A percentile compares a stretch with the other conserved stretches of the same genome.
These are phyloP conservation scores for Panagrolaimus sp. DNA, from an alignment of 1,140 invertebrate species.

Conservation along the genomic window DNA sequence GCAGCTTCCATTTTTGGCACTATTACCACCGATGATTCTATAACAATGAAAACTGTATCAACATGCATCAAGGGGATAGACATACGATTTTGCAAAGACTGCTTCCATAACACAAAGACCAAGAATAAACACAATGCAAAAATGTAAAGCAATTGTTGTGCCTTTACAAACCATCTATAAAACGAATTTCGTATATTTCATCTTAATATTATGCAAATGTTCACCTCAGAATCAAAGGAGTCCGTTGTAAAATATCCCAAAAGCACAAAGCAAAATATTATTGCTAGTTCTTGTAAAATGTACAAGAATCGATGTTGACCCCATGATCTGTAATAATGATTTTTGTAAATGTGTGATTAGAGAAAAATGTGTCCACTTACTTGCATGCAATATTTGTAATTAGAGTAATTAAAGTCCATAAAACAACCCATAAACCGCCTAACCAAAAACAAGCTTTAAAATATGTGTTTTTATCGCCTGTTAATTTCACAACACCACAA, in stretches of 20 bases:
- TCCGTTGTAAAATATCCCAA: neutral
- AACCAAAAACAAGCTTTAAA: neutral
- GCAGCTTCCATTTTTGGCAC: no score
- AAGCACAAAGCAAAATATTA: neutral
- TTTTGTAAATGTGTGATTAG: neutral
- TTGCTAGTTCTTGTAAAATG: neutral
- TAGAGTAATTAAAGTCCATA: neutral
- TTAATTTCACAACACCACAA: neutral
- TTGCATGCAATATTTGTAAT: neutral
- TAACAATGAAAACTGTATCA: neutral
- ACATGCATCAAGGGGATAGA: neutral
- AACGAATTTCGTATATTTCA: no score
- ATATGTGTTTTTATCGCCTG: neutral
- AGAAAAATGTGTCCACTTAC: neutral
- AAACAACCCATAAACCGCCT: conserved; percentile 1
- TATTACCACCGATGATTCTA: neutral
- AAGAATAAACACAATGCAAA: neutral
- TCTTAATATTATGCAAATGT: neutral
- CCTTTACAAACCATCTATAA: conserved; percentile 2
- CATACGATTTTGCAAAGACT: neutral
- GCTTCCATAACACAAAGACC: neutral
- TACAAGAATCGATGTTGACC: neutral
- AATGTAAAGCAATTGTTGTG: neutral
- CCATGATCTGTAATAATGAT: neutral
- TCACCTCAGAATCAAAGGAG: neutral